phyloP scores from a whole-genome alignment of 2,797 vertebrate species.

The Acipenser ruthenus region DNA sequence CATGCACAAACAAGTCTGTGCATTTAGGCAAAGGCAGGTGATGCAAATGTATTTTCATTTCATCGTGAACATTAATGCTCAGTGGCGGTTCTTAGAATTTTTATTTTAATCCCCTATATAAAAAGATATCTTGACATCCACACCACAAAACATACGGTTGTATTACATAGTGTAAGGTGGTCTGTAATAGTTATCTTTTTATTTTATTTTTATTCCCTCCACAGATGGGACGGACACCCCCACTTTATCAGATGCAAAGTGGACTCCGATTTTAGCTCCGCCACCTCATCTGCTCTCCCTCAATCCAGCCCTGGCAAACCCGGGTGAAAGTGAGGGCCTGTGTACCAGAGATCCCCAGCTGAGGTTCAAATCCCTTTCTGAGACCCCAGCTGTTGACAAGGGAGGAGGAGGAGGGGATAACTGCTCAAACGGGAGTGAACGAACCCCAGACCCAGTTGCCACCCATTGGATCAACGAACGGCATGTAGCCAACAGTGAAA shows the following conservation, averaged over 20 bases:
- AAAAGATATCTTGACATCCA: no score
- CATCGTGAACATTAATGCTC: no score
- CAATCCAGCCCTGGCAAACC: slow-evolving; percentile 63
- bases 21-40: no score
- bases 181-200: slow-evolving; percentile 20
- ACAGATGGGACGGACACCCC: slow-evolving; percentile 84
- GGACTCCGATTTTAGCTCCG: slow-evolving; percentile 88
- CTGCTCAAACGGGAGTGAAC: slow-evolving; percentile 58
- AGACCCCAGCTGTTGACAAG: slow-evolving; percentile 48
- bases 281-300: slow-evolving; percentile 68
- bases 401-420: slow-evolving; percentile 39
- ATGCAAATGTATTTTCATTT: no score
- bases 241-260: slow-evolving; percentile 79
- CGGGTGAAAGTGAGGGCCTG: slow-evolving; percentile 54
- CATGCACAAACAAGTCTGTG: no score
- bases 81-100: no score
- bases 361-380: slow-evolving; percentile 68
- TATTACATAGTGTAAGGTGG: no score
- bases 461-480: slow-evolving; percentile 54
- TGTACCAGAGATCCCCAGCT: slow-evolving; percentile 69
- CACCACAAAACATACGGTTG: no score
- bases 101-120: no score
- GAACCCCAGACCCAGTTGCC: slow-evolving; percentile 50
- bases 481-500: slow-evolving; percentile 55
- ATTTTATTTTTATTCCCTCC: slow-evolving; percentile 23